These are phyloP conservation scores for Eclectus roratus DNA, from an alignment of 2,113 vertebrate species.

Conservation along the genomic window DNA sequence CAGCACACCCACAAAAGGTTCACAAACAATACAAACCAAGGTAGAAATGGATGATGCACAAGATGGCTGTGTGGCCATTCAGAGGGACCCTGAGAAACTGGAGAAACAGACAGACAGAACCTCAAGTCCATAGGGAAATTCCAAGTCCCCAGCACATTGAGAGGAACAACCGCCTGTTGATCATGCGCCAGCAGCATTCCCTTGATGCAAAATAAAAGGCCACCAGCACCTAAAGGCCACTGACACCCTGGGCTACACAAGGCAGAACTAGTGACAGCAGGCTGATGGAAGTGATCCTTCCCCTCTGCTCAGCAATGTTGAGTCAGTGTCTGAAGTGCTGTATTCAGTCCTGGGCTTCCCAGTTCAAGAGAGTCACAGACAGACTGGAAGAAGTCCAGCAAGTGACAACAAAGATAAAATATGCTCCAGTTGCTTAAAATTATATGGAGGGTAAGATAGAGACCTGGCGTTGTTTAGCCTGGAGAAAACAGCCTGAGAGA, in stretches of 20 bases:
- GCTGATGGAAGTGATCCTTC: neutral
- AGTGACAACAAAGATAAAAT: neutral
- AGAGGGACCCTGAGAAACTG: neutral
- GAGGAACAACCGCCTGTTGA: neutral
- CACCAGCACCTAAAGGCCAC: neutral
- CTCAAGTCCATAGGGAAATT: neutral
- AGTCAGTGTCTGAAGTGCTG: neutral
- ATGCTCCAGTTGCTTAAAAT: neutral
- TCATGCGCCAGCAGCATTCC: neutral
- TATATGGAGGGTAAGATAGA: neutral
- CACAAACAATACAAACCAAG: neutral
- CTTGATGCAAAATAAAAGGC: neutral
- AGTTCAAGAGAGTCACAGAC: neutral
- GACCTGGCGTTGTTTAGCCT: neutral
- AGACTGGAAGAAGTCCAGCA: neutral
- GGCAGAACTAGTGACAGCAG: rapidly evolving
- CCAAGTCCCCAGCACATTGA: neutral
- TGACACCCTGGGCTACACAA: neutral
- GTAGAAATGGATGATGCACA: neutral
- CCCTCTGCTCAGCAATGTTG: neutral
- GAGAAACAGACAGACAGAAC: neutral
- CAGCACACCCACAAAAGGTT: neutral
- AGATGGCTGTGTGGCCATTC: neutral
- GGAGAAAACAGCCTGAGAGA: neutral
- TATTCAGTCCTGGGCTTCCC: neutral